Evolutionary conservation across 2,797 vertebrate species (phyloP).

Genomic region (Choloepus didactylus): DNA sequence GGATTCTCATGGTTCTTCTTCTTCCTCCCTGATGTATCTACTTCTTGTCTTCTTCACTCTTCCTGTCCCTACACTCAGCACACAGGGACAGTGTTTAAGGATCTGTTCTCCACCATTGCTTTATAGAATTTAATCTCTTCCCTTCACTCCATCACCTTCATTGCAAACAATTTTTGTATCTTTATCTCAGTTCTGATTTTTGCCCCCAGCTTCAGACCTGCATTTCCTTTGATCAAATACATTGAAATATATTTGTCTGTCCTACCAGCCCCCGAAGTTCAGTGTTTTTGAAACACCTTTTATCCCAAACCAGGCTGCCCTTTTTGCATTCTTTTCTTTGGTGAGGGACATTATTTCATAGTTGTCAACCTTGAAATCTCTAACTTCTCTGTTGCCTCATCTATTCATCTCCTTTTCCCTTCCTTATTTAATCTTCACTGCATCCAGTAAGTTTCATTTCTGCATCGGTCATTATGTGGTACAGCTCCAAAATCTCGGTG

Average conservation of each 20-base stretch:
- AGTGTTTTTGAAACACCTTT: background rate
- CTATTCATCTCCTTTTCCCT: background rate
- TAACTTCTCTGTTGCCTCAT: background rate
- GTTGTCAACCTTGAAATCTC: background rate
- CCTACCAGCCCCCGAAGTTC: background rate
- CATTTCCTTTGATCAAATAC: background rate
- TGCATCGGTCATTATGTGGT: background rate
- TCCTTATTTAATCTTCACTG: background rate
- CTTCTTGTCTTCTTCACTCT: background rate
- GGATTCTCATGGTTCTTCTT: background rate
- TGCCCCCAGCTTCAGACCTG: background rate
- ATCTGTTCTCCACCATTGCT: background rate
- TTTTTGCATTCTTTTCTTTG: conserved; percentile 8
- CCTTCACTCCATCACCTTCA: background rate
- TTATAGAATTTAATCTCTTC: background rate
- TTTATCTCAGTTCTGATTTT: background rate
- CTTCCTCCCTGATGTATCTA: background rate
- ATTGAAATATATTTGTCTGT: background rate
- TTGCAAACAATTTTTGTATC: background rate
- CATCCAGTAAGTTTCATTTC: background rate
- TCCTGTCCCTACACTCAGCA: background rate
- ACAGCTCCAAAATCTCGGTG: background rate
- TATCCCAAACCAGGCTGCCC: background rate
- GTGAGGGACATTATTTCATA: background rate
- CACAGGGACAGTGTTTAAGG: background rate